These are phyloP conservation scores for Cataglyphis cursor DNA, from an alignment of 2,888 invertebrate genomes.

Conservation along the genomic window DNA sequence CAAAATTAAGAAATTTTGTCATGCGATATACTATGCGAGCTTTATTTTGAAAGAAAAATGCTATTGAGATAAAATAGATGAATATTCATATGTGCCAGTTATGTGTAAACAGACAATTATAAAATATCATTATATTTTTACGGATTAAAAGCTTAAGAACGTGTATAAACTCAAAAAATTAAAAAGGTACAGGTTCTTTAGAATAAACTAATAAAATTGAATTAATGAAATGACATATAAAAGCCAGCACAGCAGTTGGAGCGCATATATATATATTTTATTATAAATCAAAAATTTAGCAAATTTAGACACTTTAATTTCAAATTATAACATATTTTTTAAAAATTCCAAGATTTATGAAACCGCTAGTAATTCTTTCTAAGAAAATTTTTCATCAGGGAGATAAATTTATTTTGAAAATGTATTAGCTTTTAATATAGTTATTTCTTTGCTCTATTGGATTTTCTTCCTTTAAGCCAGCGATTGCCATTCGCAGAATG, in stretches of 20 bases:
- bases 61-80: background rate
- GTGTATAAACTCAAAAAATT: background rate
- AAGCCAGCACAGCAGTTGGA: too few relatives aligned
- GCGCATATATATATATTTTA: too few relatives aligned
- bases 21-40: conserved; percentile 16
- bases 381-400: conserved; percentile 3
- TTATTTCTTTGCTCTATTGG: background rate
- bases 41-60: conserved; percentile 16
- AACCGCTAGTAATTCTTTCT: background rate
- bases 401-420: background rate
- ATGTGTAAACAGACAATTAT: background rate
- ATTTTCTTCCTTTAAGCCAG: conserved; percentile 11
- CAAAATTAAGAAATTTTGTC: conserved; percentile 5
- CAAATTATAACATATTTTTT: background rate
- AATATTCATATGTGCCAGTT: background rate
- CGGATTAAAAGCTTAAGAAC: background rate
- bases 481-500: conserved; percentile 48
- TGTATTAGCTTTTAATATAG: background rate
- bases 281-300: too few relatives aligned
- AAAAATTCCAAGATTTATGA: background rate
- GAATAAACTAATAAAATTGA: too few relatives aligned
- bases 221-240: too few relatives aligned
- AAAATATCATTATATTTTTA: background rate
- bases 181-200: too few relatives aligned
- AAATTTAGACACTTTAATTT: background rate